Evolutionary conservation across 2,888 invertebrate species (phyloP), one percentile per base, ranked within the genome.

Genomic region (Plagodis pulveraria): DNA sequence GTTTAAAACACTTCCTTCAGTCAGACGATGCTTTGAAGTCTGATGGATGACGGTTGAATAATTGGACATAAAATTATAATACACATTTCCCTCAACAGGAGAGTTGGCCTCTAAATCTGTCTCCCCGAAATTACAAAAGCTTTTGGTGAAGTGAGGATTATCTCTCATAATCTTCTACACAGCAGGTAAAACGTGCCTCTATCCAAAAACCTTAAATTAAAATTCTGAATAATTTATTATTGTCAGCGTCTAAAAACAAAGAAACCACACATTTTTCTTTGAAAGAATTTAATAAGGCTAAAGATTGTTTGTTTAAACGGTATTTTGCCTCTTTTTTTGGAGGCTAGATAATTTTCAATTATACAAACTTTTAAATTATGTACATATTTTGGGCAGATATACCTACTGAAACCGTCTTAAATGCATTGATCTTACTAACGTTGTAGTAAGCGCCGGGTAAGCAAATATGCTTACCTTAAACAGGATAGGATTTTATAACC

Each of bases 161-260:
- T 44, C 22, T 22, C 34, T 4, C 10, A n/a, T 5, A 41, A 50
- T 32, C 49, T 12, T 34, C 33, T 57, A 47, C 38, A n/a, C 47
- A 36, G 38, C 36, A 7, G n/a, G 35, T 34, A 44, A 44, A 52
- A 57, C 42, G 4, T n/a, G 34, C 53, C 56, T 55, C 42, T 46
- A 45, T 44, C 40, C 49, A 38, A 42, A 54, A 61, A 51, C 53
- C 43, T 59, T 42, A 66, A 62, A 65, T 67, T 58, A 58, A 64
- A 66, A 67, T 52, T 55, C 64, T 68, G 62, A 63, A 66, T 68
- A 67, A 70, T 69, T 64, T 67, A 68, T 68, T 57, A 65, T 65
- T 66, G 49, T 65, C 62, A 51, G 47, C 55, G 54, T 51, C 54
- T 22, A 59, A 57, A 62, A 62, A 42, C 42, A 41, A 41, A 38